Conservation (phyloP, 2,113 vertebrate genomes). For the Alectura lathami region DNA sequence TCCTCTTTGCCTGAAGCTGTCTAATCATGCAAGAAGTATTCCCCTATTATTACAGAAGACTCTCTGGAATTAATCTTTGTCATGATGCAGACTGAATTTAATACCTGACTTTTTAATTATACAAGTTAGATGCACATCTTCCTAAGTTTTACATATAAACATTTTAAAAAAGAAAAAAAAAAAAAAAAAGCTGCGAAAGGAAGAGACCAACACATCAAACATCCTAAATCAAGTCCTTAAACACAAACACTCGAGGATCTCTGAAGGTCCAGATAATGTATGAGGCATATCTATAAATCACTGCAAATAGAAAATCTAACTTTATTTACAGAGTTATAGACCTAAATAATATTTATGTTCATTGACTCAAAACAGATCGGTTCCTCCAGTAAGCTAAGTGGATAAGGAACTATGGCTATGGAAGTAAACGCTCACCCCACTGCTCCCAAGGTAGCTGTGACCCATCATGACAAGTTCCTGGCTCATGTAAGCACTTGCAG, state of each 20-base stretch:
- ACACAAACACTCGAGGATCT: background rate
- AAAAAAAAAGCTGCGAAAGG: background rate
- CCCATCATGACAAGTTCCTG: background rate
- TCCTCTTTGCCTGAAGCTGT: slow-evolving; percentile 24
- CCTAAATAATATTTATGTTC: background rate
- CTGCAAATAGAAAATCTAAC: background rate
- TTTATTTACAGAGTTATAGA: background rate
- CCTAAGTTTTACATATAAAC: background rate
- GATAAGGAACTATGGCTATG: background rate
- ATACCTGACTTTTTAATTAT: slow-evolving; percentile 7
- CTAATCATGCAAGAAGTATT: slow-evolving; percentile 24
- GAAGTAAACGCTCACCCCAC: background rate
- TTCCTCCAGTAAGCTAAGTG: background rate
- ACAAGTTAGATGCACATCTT: background rate
- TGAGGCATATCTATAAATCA: background rate
- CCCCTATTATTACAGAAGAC: slow-evolving; percentile 9
- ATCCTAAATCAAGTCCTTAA: background rate
- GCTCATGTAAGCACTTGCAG: background rate
- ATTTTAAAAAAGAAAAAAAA: background rate
- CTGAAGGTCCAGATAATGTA: background rate
- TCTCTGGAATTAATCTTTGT: background rate
- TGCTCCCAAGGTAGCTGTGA: background rate
- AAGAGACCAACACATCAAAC: background rate
- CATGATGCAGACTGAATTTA: background rate
- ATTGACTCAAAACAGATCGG: background rate